Base-by-base conservation (phyloP, 1,140 invertebrate species). In the Coenobita brevimanus region DNA sequence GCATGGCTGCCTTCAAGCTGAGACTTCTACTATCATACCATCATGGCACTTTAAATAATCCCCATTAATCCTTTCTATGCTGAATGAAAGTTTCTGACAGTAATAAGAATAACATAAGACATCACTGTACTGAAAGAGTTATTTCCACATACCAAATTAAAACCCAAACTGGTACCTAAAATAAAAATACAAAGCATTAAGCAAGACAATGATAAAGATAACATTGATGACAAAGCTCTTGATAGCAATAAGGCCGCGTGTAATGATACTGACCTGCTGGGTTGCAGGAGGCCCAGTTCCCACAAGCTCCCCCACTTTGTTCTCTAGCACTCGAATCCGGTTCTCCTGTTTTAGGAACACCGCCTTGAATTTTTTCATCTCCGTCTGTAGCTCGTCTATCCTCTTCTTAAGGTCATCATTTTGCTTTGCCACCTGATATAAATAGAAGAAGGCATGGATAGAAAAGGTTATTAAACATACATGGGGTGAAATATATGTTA, bases 301-400 rank as follows among this genome's bases (percentile, higher is more conserved):
- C 27, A 67, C 75, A 17, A 82, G 33, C 60, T 88, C 86, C 10
- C 36, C 50, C 2, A 88, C 36, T 38, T 88, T 88, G 38, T 76
- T 88, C 69, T 88, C 86, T 30, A 88, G 75, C 0, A 38, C 54
- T 27, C 89, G 93, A 91, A 97, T 97, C 88, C 97, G 94, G 90
- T 97, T 97, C 93, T 99, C 98, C 92, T 99, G 98, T 91, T 98
- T 98, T 3, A 98, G 96, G 89, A 98, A 97, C 91, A 98, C 96
- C 2, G 97, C 96, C 92, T 99, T 99, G 83, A 99, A 93, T 92
- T 97, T 97, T 69, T 97, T 95, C 90, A 98, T 97, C 92, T 97
- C 97, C 91, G 96, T 96, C 43, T 95, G 94, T 88, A 97, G 95
- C 91, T 98, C 97, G 90, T 97, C 96, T 17, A 97, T 92, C 87